A percentile compares a stretch with the other conserved stretches of the same genome.
These are phyloP conservation scores for Albula goreensis DNA, from an alignment of 2,113 vertebrate genomes.

Conservation along the genomic window DNA sequence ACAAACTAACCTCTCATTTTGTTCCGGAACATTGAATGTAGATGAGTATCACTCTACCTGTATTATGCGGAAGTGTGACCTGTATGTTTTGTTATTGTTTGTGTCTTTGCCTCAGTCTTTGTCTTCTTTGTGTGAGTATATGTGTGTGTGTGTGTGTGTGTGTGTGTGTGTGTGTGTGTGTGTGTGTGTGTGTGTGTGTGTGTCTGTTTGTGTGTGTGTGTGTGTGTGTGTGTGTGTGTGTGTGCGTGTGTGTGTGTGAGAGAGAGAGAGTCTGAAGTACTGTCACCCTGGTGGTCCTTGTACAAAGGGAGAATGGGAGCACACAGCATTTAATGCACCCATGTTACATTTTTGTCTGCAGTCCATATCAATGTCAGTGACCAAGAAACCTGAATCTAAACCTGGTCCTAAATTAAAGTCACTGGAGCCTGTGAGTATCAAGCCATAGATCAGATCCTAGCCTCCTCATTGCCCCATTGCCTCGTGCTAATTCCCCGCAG, in stretches of 20 bases:
- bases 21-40: neutral
- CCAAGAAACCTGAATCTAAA: slow-evolving; percentile 64
- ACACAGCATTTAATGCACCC: slow-evolving; percentile 51
- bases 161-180: neutral
- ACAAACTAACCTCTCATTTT: neutral
- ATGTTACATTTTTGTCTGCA: slow-evolving; percentile 71
- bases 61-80: neutral
- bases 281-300: neutral
- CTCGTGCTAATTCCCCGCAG: slow-evolving; percentile 53
- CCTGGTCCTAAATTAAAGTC: slow-evolving; percentile 33
- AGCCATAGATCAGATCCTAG: slow-evolving; percentile 53
- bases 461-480: slow-evolving; percentile 5
- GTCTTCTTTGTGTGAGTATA: neutral
- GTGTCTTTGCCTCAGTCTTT: neutral
- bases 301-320: neutral
- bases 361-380: slow-evolving; percentile 66
- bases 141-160: neutral
- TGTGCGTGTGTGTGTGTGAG: neutral
- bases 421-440: slow-evolving; percentile 75
- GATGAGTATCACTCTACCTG: neutral
- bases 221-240: neutral
- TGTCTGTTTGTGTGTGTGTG: neutral
- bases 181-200: neutral
- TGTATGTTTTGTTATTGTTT: neutral
- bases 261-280: neutral